Conservation (phyloP, 1,140 invertebrate species). For the Phymastichus coffea region DNA sequence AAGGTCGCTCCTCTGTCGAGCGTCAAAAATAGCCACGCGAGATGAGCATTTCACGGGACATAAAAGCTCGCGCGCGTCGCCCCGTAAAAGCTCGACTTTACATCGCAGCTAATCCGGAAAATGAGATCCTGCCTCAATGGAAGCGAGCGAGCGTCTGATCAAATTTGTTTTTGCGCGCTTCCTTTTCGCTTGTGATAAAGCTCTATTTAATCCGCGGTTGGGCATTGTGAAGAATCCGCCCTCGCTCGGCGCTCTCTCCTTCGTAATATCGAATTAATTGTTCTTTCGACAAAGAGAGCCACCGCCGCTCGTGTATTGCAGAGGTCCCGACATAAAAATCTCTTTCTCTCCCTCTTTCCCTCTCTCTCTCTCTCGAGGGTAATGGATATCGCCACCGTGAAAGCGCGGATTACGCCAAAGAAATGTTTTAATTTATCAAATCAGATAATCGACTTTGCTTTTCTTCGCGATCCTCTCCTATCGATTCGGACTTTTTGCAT, state of each 20-base stretch:
- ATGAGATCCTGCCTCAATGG: conserved; percentile 30
- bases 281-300: conserved; percentile 12
- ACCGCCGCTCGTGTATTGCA: neutral
- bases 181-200: conserved; percentile 5
- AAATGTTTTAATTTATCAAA: conserved; percentile 10
- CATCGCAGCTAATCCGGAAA: conserved; percentile 33
- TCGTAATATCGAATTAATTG: conserved; percentile 8
- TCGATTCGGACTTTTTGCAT: neutral
- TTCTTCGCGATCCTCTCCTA: too few species aligned
- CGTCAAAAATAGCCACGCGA: neutral
- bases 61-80: conserved; percentile 11
- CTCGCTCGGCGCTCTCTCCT: neutral
- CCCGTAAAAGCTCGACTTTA: conserved; percentile 25
- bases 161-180: neutral
- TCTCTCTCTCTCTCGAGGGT: neutral
- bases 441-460: neutral
- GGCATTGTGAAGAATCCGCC: neutral
- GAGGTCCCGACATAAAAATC: too few species aligned
- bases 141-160: neutral
- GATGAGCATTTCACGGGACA: conserved; percentile 18
- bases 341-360: too few species aligned
- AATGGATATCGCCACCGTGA: neutral
- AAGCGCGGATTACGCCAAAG: neutral
- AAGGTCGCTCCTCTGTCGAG: too few species aligned
- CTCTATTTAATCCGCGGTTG: neutral